Percentiles rank a stretch among this genome's conserved stretches.
phyloP scores from a whole-genome alignment of 2,888 invertebrate species.

The Lasioglossum leucozonium region DNA sequence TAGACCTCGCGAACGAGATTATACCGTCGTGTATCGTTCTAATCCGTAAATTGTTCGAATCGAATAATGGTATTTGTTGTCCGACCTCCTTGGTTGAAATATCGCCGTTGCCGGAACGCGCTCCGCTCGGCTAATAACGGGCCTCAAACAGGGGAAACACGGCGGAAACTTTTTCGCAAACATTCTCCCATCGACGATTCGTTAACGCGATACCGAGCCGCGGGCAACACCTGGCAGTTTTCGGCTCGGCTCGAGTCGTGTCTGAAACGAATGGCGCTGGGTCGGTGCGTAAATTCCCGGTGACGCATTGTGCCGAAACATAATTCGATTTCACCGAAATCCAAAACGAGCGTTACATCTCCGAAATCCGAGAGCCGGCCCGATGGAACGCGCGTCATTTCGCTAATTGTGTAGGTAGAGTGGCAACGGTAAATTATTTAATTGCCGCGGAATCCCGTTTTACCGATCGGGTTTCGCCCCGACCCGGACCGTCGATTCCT shows the following conservation, averaged over 20 bases:
- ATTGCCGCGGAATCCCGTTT: slow-evolving; percentile 53
- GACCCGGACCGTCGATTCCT: slow-evolving; percentile 11
- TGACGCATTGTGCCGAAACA: slow-evolving; percentile 47
- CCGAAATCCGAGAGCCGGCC: slow-evolving; percentile 21
- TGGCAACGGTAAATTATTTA: slow-evolving; percentile 56
- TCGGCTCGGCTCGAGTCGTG: background rate
- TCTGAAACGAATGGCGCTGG: slow-evolving; percentile 24
- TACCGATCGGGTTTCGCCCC: slow-evolving; percentile 17
- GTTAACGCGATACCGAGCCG: slow-evolving; percentile 11
- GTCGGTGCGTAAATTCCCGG: slow-evolving; percentile 42
- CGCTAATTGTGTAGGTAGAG: slow-evolving; percentile 56
- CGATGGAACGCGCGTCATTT: slow-evolving; percentile 53
- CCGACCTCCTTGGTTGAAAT: background rate
- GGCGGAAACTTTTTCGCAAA: slow-evolving; percentile 24
- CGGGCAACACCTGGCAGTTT: background rate
- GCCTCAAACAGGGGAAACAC: slow-evolving; percentile 7
- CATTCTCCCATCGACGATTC: slow-evolving; percentile 20
- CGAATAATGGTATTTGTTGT: background rate
- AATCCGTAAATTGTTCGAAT: background rate
- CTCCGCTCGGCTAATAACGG: background rate
- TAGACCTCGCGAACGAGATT: background rate
- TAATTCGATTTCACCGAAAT: slow-evolving; percentile 61
- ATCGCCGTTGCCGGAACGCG: background rate
- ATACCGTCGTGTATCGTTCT: background rate
- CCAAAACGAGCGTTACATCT: slow-evolving; percentile 51